Evolutionary conservation across 2,888 invertebrate genomes (phyloP).

Genomic region (Bombylius discolor): DNA sequence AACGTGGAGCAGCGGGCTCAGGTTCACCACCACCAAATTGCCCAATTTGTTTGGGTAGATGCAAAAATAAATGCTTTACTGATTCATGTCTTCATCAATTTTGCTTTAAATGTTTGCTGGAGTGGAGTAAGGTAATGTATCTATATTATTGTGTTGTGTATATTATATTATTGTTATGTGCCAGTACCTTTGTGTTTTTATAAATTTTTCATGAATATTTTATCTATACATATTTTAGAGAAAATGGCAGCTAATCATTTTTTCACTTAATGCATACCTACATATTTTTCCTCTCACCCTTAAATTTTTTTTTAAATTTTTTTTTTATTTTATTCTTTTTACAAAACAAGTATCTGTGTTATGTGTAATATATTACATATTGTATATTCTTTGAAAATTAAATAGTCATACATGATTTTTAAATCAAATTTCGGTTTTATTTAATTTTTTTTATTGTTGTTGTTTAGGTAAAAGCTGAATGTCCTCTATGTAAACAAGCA

Average conservation of each 20-base stretch:
- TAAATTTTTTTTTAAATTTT: slow-evolving; percentile 1
- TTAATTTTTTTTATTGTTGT: background rate
- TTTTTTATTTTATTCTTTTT: slow-evolving; percentile 9
- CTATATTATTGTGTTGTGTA: background rate
- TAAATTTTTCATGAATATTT: too few relatives aligned
- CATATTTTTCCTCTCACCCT: too few relatives aligned
- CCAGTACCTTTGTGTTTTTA: slow-evolving; percentile 5
- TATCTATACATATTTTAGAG: too few relatives aligned
- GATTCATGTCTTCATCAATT: slow-evolving; percentile 89
- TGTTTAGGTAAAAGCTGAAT: slow-evolving; percentile 74
- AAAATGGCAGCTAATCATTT: too few relatives aligned
- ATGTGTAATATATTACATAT: too few relatives aligned
- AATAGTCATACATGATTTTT: background rate
- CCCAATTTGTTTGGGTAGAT: slow-evolving; percentile 80
- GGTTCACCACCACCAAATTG: slow-evolving; percentile 73
- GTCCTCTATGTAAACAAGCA: slow-evolving; percentile 85
- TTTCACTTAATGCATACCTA: too few relatives aligned
- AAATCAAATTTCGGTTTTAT: too few relatives aligned
- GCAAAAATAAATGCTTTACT: slow-evolving; percentile 80
- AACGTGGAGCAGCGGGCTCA: slow-evolving; percentile 36
- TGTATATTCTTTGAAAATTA: background rate
- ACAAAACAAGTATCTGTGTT: too few relatives aligned
- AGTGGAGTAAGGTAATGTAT: slow-evolving; percentile 73
- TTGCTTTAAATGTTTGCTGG: slow-evolving; percentile 81
- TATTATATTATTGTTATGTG: background rate